phyloP scores from a whole-genome alignment of 2,888 invertebrate genomes.

The Dicycla oo region DNA sequence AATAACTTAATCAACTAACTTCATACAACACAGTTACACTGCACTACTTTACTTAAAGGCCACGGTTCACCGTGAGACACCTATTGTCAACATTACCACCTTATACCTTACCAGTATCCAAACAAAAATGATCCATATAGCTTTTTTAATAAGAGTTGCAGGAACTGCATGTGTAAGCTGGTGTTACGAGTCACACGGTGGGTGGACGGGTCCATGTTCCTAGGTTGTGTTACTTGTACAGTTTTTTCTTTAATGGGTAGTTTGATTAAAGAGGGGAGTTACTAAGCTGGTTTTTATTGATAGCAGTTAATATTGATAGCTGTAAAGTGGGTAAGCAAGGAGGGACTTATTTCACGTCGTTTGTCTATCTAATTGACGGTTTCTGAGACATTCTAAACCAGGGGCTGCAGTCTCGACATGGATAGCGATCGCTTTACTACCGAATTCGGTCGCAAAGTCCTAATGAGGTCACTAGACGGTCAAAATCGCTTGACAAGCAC shows the following conservation, averaged over 20 bases:
- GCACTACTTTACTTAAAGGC: slow-evolving; percentile 83
- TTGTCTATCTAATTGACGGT: background rate
- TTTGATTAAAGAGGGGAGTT: slow-evolving; percentile 37
- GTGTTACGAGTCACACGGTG: slow-evolving; percentile 52
- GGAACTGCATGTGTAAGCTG: slow-evolving; percentile 20
- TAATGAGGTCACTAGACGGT: too few relatives aligned
- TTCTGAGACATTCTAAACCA: background rate
- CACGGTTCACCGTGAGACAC: slow-evolving; percentile 79
- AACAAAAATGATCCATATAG: slow-evolving; percentile 43
- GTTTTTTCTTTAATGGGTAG: slow-evolving; percentile 39
- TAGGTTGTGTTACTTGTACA: slow-evolving; percentile 25
- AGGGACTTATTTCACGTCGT: background rate
- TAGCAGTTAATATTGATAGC: slow-evolving; percentile 27
- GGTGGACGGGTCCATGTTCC: slow-evolving; percentile 58
- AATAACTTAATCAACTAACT: slow-evolving; percentile 57
- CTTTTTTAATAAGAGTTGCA: background rate
- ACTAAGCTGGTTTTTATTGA: slow-evolving; percentile 12
- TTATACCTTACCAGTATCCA: slow-evolving; percentile 16
- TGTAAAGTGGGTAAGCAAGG: background rate
- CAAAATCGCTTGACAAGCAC: too few relatives aligned
- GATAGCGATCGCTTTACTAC: too few relatives aligned
- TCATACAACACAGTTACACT: slow-evolving; percentile 70
- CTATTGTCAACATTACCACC: slow-evolving; percentile 78
- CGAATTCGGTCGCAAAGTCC: too few relatives aligned
- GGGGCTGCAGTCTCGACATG: too few relatives aligned